A percentile compares a stretch with the other conserved stretches of the same genome.
Conservation (phyloP, 2,113 vertebrate genomes). For the Microtus pennsylvanicus region DNA sequence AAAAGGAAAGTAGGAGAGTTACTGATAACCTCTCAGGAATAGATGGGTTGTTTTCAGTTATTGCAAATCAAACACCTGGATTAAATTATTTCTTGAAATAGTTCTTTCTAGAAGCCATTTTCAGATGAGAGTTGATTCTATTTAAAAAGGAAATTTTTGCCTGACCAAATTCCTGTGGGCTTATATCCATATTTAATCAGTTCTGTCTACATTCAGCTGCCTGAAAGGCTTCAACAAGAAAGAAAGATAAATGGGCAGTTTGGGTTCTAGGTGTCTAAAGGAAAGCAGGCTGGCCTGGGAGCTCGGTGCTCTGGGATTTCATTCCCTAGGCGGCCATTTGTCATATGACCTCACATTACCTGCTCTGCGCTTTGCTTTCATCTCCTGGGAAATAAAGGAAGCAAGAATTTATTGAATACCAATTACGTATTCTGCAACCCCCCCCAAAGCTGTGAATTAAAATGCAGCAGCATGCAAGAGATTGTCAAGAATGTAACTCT, state of each 20-base stretch:
- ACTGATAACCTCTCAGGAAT: constrained; percentile 61
- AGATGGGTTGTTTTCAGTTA: neutral
- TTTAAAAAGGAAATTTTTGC: constrained; percentile 59
- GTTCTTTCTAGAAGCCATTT: constrained; percentile 67
- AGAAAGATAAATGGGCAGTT: constrained; percentile 52
- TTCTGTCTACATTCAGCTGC: constrained; percentile 44
- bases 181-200: constrained; percentile 64
- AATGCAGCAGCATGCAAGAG: constrained; percentile 37
- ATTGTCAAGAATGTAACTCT: constrained; percentile 51
- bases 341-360: constrained; percentile 16
- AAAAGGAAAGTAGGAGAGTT: neutral
- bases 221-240: constrained; percentile 38
- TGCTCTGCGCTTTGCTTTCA: constrained; percentile 36
- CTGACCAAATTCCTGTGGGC: constrained; percentile 60
- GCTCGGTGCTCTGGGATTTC: constrained; percentile 19
- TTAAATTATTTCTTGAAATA: constrained; percentile 73
- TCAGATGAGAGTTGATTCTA: constrained; percentile 56
- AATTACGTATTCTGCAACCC: constrained; percentile 13
- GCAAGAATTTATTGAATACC: constrained; percentile 54
- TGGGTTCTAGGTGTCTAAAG: neutral
- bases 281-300: neutral
- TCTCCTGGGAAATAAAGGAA: constrained; percentile 56
- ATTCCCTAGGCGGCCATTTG: constrained; percentile 1
- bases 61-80: constrained; percentile 48
- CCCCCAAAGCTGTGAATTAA: constrained; percentile 8